Conservation (phyloP, 1,140 invertebrate genomes). For the Drosophila subobscura region DNA sequence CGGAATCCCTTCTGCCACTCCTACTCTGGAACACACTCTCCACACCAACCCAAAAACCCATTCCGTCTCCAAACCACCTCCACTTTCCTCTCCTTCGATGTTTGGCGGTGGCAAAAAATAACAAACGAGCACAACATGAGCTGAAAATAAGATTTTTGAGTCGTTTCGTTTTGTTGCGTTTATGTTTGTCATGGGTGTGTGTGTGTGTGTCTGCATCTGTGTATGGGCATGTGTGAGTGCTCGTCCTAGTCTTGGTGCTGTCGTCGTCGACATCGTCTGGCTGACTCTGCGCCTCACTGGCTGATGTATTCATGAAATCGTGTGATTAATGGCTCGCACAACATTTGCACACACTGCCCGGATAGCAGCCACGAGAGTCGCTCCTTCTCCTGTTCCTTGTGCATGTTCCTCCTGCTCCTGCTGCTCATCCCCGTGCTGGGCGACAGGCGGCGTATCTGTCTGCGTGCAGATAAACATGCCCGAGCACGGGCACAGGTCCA, state of each 20-base stretch:
- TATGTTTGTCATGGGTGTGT: constrained; percentile 42
- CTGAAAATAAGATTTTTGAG: constrained; percentile 83
- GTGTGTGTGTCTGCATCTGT: background rate
- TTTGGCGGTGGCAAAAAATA: constrained; percentile 61
- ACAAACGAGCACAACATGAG: constrained; percentile 78
- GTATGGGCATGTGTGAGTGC: constrained; percentile 16
- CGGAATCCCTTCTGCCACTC: constrained; percentile 59
- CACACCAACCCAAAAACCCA: background rate
- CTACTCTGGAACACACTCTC: background rate
- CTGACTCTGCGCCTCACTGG: constrained; percentile 76
- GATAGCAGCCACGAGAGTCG: constrained; percentile 21
- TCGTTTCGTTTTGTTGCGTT: constrained; percentile 81
- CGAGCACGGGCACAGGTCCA: constrained; percentile 1
- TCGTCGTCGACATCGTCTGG: constrained; percentile 51
- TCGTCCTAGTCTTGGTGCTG: constrained; percentile 39
- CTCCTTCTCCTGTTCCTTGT: constrained; percentile 8
- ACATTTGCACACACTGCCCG: constrained; percentile 78
- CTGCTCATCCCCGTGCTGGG: constrained; percentile 36
- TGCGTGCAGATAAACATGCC: constrained; percentile 78
- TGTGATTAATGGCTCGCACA: constrained; percentile 83
- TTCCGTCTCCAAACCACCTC: too few species aligned
- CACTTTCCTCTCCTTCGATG: constrained; percentile 11
- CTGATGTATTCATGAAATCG: constrained; percentile 83
- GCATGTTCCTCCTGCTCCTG: constrained; percentile 31
- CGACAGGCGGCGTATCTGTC: constrained; percentile 76